phyloP scores from a whole-genome alignment of 2,888 invertebrate genomes.

The Lapara coniferarum region DNA sequence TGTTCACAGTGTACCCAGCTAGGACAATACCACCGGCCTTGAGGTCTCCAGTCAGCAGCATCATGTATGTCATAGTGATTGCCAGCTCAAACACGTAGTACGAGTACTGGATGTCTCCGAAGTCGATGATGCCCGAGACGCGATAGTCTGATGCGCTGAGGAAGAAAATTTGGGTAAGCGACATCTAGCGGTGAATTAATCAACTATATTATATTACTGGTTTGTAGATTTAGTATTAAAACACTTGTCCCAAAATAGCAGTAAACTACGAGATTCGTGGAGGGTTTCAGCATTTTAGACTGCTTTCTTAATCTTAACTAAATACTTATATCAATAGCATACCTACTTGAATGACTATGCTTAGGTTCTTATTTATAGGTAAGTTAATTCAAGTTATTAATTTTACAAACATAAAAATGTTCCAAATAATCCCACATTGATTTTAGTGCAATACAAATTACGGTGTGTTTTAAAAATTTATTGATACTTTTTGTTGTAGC shows the following conservation, averaged over 20 bases:
- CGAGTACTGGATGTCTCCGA: conserved; percentile 90
- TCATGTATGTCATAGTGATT: conserved; percentile 91
- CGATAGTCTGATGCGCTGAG: conserved; percentile 76
- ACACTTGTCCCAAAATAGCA: no score
- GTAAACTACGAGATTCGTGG: no score
- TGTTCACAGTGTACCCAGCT: conserved; percentile 88
- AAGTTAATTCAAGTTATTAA: neutral
- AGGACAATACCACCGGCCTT: conserved; percentile 87
- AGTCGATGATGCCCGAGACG: conserved; percentile 91
- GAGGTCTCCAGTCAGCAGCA: conserved; percentile 86
- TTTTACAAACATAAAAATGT: neutral
- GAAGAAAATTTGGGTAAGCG: conserved; percentile 12
- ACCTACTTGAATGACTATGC: neutral
- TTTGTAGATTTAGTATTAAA: no score
- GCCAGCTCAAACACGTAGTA: conserved; percentile 93
- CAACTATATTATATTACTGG: neutral
- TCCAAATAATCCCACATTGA: neutral
- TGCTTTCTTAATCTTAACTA: no score
- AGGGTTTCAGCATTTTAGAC: no score
- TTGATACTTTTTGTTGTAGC: no score
- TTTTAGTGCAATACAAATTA: neutral
- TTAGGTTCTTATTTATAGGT: no score
- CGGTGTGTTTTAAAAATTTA: no score
- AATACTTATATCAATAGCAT: no score
- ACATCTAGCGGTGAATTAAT: neutral